Evolutionary conservation across 2,797 vertebrate genomes (phyloP).

Genomic region (Anguilla pacifica): DNA sequence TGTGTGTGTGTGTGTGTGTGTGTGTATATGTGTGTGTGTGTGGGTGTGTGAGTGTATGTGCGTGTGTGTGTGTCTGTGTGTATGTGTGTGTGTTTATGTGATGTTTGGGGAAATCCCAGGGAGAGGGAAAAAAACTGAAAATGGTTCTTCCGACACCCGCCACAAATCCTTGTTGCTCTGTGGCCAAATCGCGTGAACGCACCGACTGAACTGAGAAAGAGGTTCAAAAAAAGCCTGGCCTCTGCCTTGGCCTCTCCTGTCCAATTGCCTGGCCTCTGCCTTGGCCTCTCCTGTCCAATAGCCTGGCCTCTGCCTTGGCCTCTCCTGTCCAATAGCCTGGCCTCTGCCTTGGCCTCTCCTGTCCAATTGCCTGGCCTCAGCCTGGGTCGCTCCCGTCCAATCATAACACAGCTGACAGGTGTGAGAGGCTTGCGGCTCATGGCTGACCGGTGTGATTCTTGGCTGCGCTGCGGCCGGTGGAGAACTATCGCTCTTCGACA

Average conservation of each 20-base stretch:
- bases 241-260: neutral
- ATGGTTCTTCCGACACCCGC: neutral
- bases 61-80: too few relatives aligned
- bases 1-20: too few relatives aligned
- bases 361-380: neutral
- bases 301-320: neutral
- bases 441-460: neutral
- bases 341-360: too few relatives aligned
- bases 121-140: neutral
- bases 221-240: neutral
- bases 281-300: too few relatives aligned
- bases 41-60: too few relatives aligned
- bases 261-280: too few relatives aligned
- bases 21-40: too few relatives aligned
- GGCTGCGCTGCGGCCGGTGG: slow-evolving; percentile 28
- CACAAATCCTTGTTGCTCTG: neutral
- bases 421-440: neutral
- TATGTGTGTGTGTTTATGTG: neutral
- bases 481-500: slow-evolving; percentile 41
- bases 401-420: slow-evolving; percentile 16
- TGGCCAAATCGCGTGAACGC: neutral
- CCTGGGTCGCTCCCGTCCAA: neutral
- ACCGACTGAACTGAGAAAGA: neutral
- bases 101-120: neutral
- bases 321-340: too few relatives aligned